Evolutionary conservation across 2,888 invertebrate genomes (phyloP).

Genomic region (Fissipunctia ypsillon): DNA sequence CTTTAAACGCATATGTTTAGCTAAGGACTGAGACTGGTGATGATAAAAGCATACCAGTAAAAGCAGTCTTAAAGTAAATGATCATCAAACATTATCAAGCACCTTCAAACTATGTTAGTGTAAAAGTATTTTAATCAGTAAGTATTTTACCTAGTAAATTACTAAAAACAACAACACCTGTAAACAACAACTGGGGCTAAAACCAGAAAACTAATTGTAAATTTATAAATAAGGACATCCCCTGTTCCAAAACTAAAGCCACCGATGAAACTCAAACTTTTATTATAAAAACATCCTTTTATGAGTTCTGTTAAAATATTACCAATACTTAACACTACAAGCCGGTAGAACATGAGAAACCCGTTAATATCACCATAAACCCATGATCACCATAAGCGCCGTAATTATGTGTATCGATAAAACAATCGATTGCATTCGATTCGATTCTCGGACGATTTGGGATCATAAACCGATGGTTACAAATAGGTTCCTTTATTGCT

Average conservation of each 20-base stretch:
- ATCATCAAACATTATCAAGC: neutral
- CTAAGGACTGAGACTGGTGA: fast-evolving
- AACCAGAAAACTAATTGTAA: neutral
- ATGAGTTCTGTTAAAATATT: slow-evolving; percentile 49
- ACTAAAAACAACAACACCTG: neutral
- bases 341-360: slow-evolving; percentile 62
- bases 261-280: neutral
- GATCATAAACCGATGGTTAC: slow-evolving; percentile 72
- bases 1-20: neutral
- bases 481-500: slow-evolving; percentile 71
- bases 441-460: slow-evolving; percentile 59
- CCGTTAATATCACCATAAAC: slow-evolving; percentile 62
- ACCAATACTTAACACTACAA: slow-evolving; percentile 57
- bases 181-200: too few species aligned
- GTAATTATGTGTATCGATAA: slow-evolving; percentile 67
- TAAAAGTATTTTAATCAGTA: neutral
- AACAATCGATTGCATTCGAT: slow-evolving; percentile 68
- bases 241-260: neutral
- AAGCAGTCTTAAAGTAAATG: too few species aligned
- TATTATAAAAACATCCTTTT: slow-evolving; percentile 18
- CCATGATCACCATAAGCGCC: slow-evolving; percentile 62
- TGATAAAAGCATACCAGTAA: too few species aligned
- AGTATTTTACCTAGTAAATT: neutral
- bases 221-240: neutral
- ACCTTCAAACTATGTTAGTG: neutral